These are phyloP conservation scores for Sisyra nigra DNA, from an alignment of 2,888 invertebrate genomes.

Conservation along the genomic window DNA sequence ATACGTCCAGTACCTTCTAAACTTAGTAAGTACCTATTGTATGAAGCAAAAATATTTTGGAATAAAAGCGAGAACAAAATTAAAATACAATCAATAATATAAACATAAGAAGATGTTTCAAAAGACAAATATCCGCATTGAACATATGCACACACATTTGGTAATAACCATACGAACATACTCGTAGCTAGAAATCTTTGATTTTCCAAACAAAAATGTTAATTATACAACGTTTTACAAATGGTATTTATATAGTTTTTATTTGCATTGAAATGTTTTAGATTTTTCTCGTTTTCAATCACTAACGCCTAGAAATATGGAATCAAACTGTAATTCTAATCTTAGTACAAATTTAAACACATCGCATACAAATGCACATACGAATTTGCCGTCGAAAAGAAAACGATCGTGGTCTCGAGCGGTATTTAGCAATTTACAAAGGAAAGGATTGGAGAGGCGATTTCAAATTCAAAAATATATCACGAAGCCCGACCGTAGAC, in stretches of 20 bases:
- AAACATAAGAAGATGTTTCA: background rate
- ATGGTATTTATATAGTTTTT: background rate
- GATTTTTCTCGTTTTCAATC: background rate
- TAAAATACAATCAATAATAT: background rate
- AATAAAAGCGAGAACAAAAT: background rate
- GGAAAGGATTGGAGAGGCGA: slow-evolving; percentile 84
- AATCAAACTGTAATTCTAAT: background rate
- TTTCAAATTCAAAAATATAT: slow-evolving; percentile 93
- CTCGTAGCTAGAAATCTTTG: no score
- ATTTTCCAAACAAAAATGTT: no score
- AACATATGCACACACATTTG: background rate
- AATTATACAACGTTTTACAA: no score
- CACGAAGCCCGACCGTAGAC: slow-evolving; percentile 84
- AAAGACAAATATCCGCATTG: background rate
- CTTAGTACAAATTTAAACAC: background rate
- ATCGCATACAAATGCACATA: background rate
- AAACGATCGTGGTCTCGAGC: slow-evolving; percentile 92
- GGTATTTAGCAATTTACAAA: slow-evolving; percentile 84
- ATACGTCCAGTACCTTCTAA: slow-evolving; percentile 27
- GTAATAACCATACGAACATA: no score
- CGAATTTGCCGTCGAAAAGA: slow-evolving; percentile 35
- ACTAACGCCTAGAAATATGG: no score
- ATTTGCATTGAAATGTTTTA: background rate
- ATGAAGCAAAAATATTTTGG: no score
- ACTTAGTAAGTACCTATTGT: slow-evolving; percentile 16